phyloP scores from a whole-genome alignment of 2,888 invertebrate species.

The Cataglyphis livida region DNA sequence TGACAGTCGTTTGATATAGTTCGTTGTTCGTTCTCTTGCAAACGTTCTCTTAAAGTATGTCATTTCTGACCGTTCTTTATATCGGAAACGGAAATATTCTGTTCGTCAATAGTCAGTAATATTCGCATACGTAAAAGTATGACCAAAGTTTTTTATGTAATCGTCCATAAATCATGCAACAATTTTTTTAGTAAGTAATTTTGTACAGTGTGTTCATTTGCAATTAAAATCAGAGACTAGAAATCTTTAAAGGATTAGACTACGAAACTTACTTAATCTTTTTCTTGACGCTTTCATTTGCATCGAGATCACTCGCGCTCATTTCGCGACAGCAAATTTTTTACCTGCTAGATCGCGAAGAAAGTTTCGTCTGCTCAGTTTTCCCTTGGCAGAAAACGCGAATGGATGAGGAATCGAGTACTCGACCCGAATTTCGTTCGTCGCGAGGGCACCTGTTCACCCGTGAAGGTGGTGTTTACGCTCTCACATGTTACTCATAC shows the following conservation, averaged over 20 bases:
- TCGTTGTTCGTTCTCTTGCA: slow-evolving; percentile 11
- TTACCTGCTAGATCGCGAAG: slow-evolving; percentile 41
- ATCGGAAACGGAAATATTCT: slow-evolving; percentile 20
- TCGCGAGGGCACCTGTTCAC: slow-evolving; percentile 60
- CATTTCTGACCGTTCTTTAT: slow-evolving; percentile 28
- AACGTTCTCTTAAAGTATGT: slow-evolving; percentile 26
- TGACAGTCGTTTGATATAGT: slow-evolving; percentile 48
- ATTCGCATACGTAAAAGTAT: not conserved
- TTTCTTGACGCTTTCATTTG: slow-evolving; percentile 29
- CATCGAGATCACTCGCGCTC: slow-evolving; percentile 2
- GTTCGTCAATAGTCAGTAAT: not conserved
- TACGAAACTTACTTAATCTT: not conserved
- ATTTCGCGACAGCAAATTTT: slow-evolving; percentile 23
- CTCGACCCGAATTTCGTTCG: slow-evolving; percentile 68
- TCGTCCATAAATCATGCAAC: slow-evolving; percentile 12
- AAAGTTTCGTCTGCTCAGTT: slow-evolving; percentile 57
- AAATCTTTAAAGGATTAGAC: not conserved
- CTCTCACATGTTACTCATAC: slow-evolving; percentile 36
- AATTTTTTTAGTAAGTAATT: not conserved
- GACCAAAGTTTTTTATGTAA: slow-evolving; percentile 8
- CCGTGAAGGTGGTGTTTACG: slow-evolving; percentile 44
- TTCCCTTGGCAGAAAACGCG: slow-evolving; percentile 55
- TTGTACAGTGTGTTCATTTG: slow-evolving; percentile 9
- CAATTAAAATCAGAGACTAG: slow-evolving; percentile 17
- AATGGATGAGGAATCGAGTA: slow-evolving; percentile 57